Percentiles rank a stretch among this genome's conserved stretches.
phyloP scores from a whole-genome alignment of 35 echinoderm and acorn worm genomes.

The Anneissia japonica region DNA sequence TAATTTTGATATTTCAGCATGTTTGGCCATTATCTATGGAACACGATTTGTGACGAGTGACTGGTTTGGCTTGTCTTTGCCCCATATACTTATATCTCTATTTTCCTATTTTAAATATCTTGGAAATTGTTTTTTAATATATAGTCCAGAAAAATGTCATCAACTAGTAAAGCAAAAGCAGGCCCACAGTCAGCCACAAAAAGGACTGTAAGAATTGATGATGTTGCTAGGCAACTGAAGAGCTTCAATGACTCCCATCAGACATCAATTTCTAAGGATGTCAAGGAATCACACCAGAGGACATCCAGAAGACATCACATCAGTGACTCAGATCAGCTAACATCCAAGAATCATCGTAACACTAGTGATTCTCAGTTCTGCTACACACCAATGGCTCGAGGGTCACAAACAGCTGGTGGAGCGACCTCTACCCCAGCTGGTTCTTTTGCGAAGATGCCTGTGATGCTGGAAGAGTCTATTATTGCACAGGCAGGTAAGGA shows the following conservation, averaged over 20 bases:
- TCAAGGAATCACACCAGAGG: background rate
- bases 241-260: background rate
- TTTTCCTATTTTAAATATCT: no score
- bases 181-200: background rate
- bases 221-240: background rate
- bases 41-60: no score
- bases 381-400: constrained; percentile 44
- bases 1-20: no score
- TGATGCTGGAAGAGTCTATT: background rate
- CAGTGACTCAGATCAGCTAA: background rate
- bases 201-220: background rate
- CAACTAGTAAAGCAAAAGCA: background rate
- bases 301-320: background rate
- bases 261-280: background rate
- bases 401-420: background rate
- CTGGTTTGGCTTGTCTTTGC: no score
- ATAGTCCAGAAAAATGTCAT: background rate
- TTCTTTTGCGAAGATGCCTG: constrained; percentile 17
- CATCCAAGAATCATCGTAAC: background rate
- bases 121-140: no score
- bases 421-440: constrained; percentile 57
- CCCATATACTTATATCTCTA: no score
- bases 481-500: background rate
- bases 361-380: background rate
- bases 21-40: no score